Base-by-base conservation (phyloP, 2,113 vertebrate genomes). In the Tupaia chinensis region DNA sequence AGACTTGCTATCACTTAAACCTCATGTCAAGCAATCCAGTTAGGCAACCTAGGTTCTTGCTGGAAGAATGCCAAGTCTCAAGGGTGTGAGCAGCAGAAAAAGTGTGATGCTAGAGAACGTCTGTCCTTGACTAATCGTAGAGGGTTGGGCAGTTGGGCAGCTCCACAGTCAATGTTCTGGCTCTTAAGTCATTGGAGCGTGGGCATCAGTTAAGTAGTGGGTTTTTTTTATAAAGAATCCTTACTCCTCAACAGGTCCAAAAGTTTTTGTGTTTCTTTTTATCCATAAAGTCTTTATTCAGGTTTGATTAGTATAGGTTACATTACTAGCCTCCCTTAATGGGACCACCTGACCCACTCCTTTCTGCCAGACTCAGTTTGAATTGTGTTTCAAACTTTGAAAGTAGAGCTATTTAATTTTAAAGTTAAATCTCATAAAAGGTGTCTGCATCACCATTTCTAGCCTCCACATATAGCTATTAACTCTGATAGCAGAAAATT, bases 361-460 rank as follows among this genome's bases (percentile, higher is more conserved):
- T 94, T 91, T 94, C 92, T 91, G 9, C 73, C 10, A 32, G 58
- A 87, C 11, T 93, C 11, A 60, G 70, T 92, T 89, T 91, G 70
- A 97, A 93, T 69, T 93, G 69, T 94, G 16, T 95, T 97, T 95
- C 77, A 86, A 17, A 94, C 63, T 94, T 93, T 72, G 17, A 85
- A 96, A 96, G n/a, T 95, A 34, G 23, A 76, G 83, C 22, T 63
- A 80, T 93, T 87, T 94, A n/a, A 94, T 78, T 93, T 90, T 78
- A 56, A 96, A 93, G 19, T 53, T 81, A 60, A 88, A 79, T 84
- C 29, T 58, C 56, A 22, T 82, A 23, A 70, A 94, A 83, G 53
- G 15, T 84, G 9, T 93, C 63, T 86, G 94, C n/a, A 32, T 89
- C 69, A 34, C 65, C 74, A 87, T 89, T 89, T 56, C 29, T 32